Conservation (phyloP, 2,888 invertebrate species). For the Euplexia lucipara region DNA sequence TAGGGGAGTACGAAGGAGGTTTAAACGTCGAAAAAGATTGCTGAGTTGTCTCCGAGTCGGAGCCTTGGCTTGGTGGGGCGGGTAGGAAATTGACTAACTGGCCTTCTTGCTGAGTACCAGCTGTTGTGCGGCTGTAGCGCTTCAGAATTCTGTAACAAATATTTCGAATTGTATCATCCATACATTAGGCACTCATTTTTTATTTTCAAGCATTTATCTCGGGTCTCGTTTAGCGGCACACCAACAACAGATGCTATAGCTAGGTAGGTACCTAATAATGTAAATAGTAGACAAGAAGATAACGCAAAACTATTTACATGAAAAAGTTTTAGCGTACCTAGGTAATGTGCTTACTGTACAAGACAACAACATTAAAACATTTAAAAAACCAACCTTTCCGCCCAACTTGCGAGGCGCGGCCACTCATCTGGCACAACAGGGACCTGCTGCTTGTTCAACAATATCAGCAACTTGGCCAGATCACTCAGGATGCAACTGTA, state of each 20-base stretch:
- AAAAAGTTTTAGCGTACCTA: too few relatives aligned
- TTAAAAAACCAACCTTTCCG: slow-evolving; percentile 92
- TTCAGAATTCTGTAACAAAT: slow-evolving; percentile 89
- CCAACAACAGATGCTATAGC: too few relatives aligned
- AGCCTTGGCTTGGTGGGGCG: slow-evolving; percentile 88
- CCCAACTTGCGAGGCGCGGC: slow-evolving; percentile 96
- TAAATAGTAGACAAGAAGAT: too few relatives aligned
- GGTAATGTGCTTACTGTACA: background rate
- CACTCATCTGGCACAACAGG: slow-evolving; percentile 95
- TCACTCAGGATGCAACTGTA: slow-evolving; percentile 92
- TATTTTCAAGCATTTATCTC: too few relatives aligned
- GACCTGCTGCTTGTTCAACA: slow-evolving; percentile 94
- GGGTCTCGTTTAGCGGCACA: too few relatives aligned
- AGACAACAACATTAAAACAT: slow-evolving; percentile 10
- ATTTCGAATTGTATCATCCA: background rate
- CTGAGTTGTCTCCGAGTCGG: slow-evolving; percentile 83
- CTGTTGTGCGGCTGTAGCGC: slow-evolving; percentile 92
- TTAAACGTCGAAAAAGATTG: slow-evolving; percentile 89
- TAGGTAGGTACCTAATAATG: too few relatives aligned
- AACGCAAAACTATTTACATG: too few relatives aligned
- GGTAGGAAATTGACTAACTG: slow-evolving; percentile 95
- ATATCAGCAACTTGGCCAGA: slow-evolving; percentile 95
- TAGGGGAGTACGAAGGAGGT: slow-evolving; percentile 88
- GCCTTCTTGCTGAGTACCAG: slow-evolving; percentile 92
- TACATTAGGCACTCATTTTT: too few relatives aligned